Percentiles rank a stretch among this genome's conserved stretches.
Evolutionary conservation across 2,888 invertebrate species (phyloP).

Genomic region (Limnephilus lunatus): DNA sequence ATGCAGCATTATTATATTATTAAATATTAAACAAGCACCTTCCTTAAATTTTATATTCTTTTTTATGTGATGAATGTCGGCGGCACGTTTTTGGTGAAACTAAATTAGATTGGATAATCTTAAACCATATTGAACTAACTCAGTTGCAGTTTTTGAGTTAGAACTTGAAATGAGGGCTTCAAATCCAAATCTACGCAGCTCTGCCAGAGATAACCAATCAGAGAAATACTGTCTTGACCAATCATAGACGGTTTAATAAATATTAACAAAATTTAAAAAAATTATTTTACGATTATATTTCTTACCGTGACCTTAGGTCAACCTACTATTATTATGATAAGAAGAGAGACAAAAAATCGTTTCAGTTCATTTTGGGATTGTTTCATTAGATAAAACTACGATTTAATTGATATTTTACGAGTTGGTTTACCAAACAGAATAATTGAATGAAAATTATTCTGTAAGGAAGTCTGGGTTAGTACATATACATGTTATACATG

Average conservation of each 20-base stretch:
- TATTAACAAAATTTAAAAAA: too few relatives aligned
- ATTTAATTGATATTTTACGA: neutral
- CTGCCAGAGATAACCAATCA: too few relatives aligned
- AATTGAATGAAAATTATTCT: neutral
- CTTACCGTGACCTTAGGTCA: neutral
- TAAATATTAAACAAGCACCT: neutral
- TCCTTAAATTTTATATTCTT: neutral
- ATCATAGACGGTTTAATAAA: too few relatives aligned
- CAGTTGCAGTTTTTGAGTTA: too few relatives aligned
- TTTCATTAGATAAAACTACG: too few relatives aligned
- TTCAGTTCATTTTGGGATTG: neutral
- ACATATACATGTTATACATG: too few relatives aligned
- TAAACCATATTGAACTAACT: too few relatives aligned
- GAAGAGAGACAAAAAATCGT: neutral
- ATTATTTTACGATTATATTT: neutral
- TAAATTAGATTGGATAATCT: neutral
- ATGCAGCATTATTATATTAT: neutral
- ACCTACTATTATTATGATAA: neutral
- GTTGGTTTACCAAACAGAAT: neutral
- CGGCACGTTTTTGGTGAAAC: neutral
- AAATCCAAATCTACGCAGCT: too few relatives aligned
- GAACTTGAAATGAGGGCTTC: too few relatives aligned
- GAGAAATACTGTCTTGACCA: too few relatives aligned
- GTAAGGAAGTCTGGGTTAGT: neutral
- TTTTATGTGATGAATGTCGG: neutral